Evolutionary conservation across 2,113 vertebrate species (phyloP).

Genomic region (Clarias macrocephalus): DNA sequence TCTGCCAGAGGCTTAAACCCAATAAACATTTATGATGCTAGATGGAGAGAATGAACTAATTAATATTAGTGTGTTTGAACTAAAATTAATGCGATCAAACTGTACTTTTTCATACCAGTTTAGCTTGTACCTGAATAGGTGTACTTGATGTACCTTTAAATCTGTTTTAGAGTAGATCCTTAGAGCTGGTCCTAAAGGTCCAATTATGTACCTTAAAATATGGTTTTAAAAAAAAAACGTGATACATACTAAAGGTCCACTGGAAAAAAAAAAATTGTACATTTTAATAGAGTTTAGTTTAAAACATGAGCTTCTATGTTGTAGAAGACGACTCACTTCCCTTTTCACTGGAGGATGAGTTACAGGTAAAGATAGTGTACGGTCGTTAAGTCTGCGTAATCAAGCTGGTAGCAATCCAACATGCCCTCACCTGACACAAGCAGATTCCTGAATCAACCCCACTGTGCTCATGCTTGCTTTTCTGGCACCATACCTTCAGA

Average conservation of each 20-base stretch:
- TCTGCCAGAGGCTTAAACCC: not conserved
- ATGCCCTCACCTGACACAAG: conserved; percentile 60
- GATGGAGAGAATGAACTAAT: not conserved
- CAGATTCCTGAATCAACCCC: conserved; percentile 53
- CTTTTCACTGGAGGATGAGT: conserved; percentile 20
- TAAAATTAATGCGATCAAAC: not conserved
- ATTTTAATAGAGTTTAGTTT: not conserved
- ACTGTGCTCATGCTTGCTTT: conserved; percentile 46
- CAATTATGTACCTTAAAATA: not conserved
- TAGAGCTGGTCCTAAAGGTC: not conserved
- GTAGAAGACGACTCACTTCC: conserved; percentile 45
- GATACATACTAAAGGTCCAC: not conserved
- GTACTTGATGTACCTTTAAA: not conserved
- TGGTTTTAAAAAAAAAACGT: not conserved
- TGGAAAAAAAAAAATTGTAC: not conserved
- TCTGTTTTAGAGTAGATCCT: not conserved
- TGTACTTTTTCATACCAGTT: not conserved
- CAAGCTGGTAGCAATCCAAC: conserved; percentile 54
- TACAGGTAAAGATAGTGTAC: conserved; percentile 17
- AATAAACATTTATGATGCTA: not conserved
- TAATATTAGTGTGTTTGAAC: not conserved
- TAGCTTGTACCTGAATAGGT: not conserved
- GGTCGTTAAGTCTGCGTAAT: conserved; percentile 42
- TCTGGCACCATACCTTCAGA: conserved; percentile 43
- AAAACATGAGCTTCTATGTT: not conserved